Base-by-base conservation (phyloP, 2,888 invertebrate species). In the Myopa tessellatipennis region DNA sequence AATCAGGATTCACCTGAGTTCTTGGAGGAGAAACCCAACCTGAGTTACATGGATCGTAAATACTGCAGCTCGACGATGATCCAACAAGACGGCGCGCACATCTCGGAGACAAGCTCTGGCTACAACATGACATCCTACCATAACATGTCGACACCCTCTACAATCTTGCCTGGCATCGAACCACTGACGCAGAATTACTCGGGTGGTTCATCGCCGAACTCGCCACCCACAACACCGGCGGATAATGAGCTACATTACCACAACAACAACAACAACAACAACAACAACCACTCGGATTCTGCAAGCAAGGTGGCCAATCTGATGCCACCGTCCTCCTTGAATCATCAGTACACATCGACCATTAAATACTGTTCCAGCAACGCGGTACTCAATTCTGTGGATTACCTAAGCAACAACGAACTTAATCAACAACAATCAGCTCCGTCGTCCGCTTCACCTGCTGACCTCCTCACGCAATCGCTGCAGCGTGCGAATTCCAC, bases 331-430 rank as follows among this genome's bases (percentile, higher is more conserved):
- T 40, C 78, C 4, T 79, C 82, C 3, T n/a, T 81, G 76, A 78
- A 71, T 55, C 67, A 87, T 80, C 89, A 89, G 69, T 88, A 89
- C 76, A 81, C 89, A 0, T 87, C 89, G 36, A 89, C 89, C 12
- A 89, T 89, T 12, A 89, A 89, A 82, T 89, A 88, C 78, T 89
- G 89, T 74, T 85, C 88, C 36, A 89, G 88, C 76, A 88, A 86
- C 74, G 83, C 85, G 65, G 86, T 85, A n/a, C 82, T 86, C n/a
- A 86, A 82, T 79, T 83, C 82, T 38, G 77, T 84, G 14, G 87
- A 85, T 26, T 86, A 84, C 73, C 79, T 79, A 14, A 79, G 50
- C 68, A 68, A 77, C 36, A 70, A 76, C 50, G 50, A n/a, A 10
- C 78, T 77, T 4, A 72, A 78, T 4, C 63, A 75, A 4, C 72